Conservation (phyloP, 2,888 invertebrate genomes). For the Halictus ligatus region DNA sequence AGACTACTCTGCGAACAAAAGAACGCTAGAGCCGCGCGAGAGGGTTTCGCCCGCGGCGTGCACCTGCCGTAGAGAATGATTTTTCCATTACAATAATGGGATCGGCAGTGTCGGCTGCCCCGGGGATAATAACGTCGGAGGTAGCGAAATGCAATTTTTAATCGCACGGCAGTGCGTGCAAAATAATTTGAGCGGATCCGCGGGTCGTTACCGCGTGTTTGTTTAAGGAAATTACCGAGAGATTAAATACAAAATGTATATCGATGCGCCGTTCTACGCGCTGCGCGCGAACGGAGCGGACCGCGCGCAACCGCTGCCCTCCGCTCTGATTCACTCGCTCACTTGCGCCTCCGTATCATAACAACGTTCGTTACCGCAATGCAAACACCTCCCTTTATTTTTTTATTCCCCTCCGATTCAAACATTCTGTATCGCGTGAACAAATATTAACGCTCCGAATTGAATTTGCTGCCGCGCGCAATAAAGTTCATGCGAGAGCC, state of each 20-base stretch:
- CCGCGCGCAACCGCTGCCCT: constrained; percentile 15
- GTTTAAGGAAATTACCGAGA: constrained; percentile 71
- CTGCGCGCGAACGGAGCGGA: constrained; percentile 45
- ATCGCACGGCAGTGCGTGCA: constrained; percentile 57
- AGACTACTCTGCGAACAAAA: constrained; percentile 53
- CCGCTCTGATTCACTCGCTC: not conserved
- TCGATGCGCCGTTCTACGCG: constrained; percentile 40
- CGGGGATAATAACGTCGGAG: constrained; percentile 48
- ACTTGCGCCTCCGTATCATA: not conserved
- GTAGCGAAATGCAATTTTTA: constrained; percentile 67
- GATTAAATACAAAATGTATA: constrained; percentile 67
- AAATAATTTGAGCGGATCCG: constrained; percentile 67
- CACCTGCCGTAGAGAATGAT: constrained; percentile 54
- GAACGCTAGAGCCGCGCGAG: constrained; percentile 11
- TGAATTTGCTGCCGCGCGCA: constrained; percentile 4
- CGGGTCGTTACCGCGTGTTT: constrained; percentile 56
- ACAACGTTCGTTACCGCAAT: constrained; percentile 53
- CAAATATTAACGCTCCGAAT: constrained; percentile 28
- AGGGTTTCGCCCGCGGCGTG: constrained; percentile 45
- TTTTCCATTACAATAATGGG: constrained; percentile 71
- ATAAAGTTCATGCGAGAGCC: not conserved
- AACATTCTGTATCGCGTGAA: constrained; percentile 44
- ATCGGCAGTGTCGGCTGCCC: constrained; percentile 22
- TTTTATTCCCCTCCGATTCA: constrained; percentile 25
- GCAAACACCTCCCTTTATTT: constrained; percentile 35